A percentile compares a stretch with the other conserved stretches of the same genome.
Evolutionary conservation across 1,140 invertebrate species (phyloP).

Genomic region (Drosophila insularis): DNA sequence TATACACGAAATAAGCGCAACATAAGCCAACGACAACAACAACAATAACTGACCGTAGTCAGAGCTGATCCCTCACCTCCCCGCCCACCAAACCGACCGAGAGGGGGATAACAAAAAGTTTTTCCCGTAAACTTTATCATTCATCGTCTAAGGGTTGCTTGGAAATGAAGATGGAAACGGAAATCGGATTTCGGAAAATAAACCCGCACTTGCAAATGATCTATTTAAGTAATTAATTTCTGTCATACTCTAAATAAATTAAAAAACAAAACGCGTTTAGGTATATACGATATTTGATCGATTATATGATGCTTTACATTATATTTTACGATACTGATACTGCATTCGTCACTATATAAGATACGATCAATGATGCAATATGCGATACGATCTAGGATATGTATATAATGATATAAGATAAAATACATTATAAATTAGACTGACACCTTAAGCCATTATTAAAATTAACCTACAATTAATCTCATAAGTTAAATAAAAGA

Average conservation of each 20-base stretch:
- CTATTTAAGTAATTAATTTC: conserved; percentile 13
- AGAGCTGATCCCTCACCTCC: neutral
- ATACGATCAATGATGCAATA: too few species aligned
- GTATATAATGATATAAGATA: too few species aligned
- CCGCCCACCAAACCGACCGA: neutral
- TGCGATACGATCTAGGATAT: too few species aligned
- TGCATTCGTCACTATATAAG: too few species aligned
- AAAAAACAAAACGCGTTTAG: neutral
- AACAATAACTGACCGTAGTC: conserved; percentile 11
- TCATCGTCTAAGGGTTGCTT: conserved; percentile 3
- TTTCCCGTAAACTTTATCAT: conserved; percentile 37
- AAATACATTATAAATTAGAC: too few species aligned
- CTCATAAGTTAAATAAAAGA: too few species aligned
- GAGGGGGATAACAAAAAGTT: conserved; percentile 22
- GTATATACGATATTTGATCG: too few species aligned
- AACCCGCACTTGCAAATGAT: neutral
- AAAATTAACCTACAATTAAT: too few species aligned
- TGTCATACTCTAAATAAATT: neutral
- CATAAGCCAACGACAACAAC: conserved; percentile 9
- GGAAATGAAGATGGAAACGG: neutral
- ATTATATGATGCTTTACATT: too few species aligned
- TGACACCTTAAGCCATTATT: too few species aligned
- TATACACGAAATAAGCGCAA: neutral
- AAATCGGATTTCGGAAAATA: conserved; percentile 6
- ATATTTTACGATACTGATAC: too few species aligned